Base-by-base conservation (phyloP, 2,888 invertebrate species). In the Epistrophe eligans region DNA sequence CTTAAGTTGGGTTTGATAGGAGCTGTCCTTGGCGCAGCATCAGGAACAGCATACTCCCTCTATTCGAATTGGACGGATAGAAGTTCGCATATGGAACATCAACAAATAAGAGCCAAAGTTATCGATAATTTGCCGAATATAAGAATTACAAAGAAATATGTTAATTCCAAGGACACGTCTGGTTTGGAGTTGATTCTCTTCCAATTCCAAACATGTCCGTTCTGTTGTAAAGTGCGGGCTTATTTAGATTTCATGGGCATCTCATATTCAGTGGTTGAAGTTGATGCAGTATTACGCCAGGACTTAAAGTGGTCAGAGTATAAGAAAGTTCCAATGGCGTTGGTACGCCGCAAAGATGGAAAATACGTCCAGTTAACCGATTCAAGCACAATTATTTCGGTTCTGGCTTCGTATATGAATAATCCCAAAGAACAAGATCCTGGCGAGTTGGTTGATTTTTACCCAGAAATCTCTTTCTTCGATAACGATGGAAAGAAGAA, bases 181-280 rank as follows among this genome's bases (percentile, higher is more conserved):
- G 95, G 96, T 35, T 93, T 98, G 79, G 96, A 98, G 89, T 93
- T 99, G 60, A 96, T 97, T 0, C 94, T 99, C 19, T 99, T 97
- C 91, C 99, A 99, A 94, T 99, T 98, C 92, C 97, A 98, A 90
- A 98, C 98, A 0, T 99, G 99, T 91, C 99, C 99, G 0, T 99
- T 99, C 93, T 99, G 99, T 93, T 99, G 98, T 91, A 99, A 99
- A 94, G 93, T 93, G 2, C 94, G 99, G 81, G 96, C 98, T 0
- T 97, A 96, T 92, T 94, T 99, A 13, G 99, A 99, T 93, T 98
- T 96, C 90, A 95, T 96, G 92, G 99, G 99, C 1, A 95, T 99
- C 77, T 97, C 97, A 0, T 99, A 99, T 92, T 97, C 99, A 90
- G 95, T 99, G 9, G 97, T 99, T 4, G 99, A 99, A 94, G 99